Percentiles rank a stretch among this genome's conserved stretches.
phyloP scores from a whole-genome alignment of 2,888 invertebrate species.

The Drosophila aldrichi region DNA sequence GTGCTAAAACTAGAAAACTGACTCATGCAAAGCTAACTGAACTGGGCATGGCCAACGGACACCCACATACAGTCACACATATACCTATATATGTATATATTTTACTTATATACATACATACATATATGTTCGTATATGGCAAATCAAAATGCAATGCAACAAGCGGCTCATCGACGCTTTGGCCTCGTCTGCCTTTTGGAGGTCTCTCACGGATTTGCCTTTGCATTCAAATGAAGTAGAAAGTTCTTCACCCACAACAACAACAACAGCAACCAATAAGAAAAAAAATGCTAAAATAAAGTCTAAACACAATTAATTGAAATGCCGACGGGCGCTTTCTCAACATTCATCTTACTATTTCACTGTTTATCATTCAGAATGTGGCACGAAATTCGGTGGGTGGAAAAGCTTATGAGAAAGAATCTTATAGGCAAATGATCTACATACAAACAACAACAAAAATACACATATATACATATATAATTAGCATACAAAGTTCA shows the following conservation, averaged over 20 bases:
- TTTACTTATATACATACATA: background rate
- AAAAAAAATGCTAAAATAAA: constrained; percentile 14
- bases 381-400: constrained; percentile 29
- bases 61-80: constrained; percentile 25
- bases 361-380: constrained; percentile 42
- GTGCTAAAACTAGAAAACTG: constrained; percentile 43
- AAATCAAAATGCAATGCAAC: constrained; percentile 56
- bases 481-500: constrained; percentile 24
- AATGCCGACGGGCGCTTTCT: constrained; percentile 59
- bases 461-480: background rate
- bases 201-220: constrained; percentile 27
- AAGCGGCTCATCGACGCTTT: constrained; percentile 35
- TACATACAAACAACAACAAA: background rate
- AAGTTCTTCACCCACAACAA: constrained; percentile 53
- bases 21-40: constrained; percentile 39
- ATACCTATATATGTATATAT: background rate
- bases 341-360: constrained; percentile 36
- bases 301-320: constrained; percentile 51
- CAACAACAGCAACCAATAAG: constrained; percentile 15
- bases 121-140: constrained; percentile 18
- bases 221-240: constrained; percentile 77
- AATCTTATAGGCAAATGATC: constrained; percentile 9
- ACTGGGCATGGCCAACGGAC: constrained; percentile 51
- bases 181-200: constrained; percentile 30
- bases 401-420: constrained; percentile 4